Base-by-base conservation (phyloP, 2,797 vertebrate species). In the Schizopygopsis pylzovi region DNA sequence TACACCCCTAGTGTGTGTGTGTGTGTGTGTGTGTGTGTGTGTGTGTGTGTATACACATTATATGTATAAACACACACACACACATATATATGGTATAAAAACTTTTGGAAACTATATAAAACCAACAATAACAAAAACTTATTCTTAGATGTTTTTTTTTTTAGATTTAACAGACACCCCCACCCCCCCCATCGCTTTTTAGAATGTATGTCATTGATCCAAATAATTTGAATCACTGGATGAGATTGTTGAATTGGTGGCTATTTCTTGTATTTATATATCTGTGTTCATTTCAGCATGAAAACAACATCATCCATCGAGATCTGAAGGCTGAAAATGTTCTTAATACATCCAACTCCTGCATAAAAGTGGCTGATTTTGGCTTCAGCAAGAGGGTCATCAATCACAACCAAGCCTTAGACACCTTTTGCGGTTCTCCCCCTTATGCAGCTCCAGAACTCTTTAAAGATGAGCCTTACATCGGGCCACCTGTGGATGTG, bases 281-380 rank as follows among this genome's bases (percentile, higher is more conserved):
- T 77, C 47, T 84, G 2, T 82, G 56, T 86, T 87, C 90, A 87
- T 79, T 89, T 84, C 93, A 99, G 98, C 98, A 99, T 59, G 95
- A 97, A 76, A 93, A 94, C 84, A 96, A 96, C 89, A 96, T 99
- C 86, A 96, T 99, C 90, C 97, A 99, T 88, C 95, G 97, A 2
- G 98, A 99, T 92, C 91, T 99, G 93, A 99, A 99, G 89, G 98
- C 98, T 0, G 98, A 99, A 93, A 99, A 99, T 0, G 93, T 99
- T 1, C 97, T 99, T 87, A 97, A 97, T 25, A 92, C 96, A 84
- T 94, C 91, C 81, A 94, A 89, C 25, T 95, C 94, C 37, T 98
- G 96, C 0, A 95, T 99, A 70, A 99, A 99, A 89, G 98, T 99
- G 86, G 98, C 97, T 0, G 98, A 99, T 89, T 97, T 99, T 68